Conservation (phyloP, 53 echinoderm and acorn worm species). For the Zoroaster sp. region DNA sequence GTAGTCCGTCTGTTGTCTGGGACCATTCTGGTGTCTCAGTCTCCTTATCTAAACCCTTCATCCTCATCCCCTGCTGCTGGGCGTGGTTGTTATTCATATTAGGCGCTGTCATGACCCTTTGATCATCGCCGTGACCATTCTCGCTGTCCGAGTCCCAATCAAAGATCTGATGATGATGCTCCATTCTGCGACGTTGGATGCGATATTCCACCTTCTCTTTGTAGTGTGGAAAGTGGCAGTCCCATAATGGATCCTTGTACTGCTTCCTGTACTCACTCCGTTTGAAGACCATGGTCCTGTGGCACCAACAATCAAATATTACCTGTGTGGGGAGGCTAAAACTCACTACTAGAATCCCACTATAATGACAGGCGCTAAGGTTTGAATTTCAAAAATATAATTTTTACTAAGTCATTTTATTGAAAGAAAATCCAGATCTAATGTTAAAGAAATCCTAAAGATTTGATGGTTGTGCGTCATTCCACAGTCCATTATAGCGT, state of each 20-base stretch:
- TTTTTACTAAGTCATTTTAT: no score
- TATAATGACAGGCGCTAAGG: no score
- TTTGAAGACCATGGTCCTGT: constrained; percentile 69
- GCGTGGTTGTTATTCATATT: constrained; percentile 29
- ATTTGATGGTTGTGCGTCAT: no score
- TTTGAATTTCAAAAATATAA: no score
- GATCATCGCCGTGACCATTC: background rate
- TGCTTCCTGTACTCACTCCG: constrained; percentile 68
- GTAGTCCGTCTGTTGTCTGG: background rate
- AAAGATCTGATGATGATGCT: constrained; percentile 79
- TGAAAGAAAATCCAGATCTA: no score
- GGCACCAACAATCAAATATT: no score
- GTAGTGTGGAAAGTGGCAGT: constrained; percentile 45
- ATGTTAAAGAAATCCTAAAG: no score
- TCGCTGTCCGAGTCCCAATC: constrained; percentile 96
- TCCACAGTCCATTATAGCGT: no score
- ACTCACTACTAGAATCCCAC: no score
- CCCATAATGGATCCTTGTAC: constrained; percentile 70
- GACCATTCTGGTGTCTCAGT: constrained; percentile 75
- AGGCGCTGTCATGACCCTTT: constrained; percentile 19
- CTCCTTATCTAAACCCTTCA: constrained; percentile 9
- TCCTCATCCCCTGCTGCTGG: background rate
- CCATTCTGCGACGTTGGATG: constrained; percentile 60
- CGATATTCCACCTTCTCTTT: constrained; percentile 63
- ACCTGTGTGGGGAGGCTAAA: no score